A percentile compares a stretch with the other conserved stretches of the same genome.
These are phyloP conservation scores for Chaenocephalus aceratus DNA, from an alignment of 2,113 vertebrate genomes.

Conservation along the genomic window DNA sequence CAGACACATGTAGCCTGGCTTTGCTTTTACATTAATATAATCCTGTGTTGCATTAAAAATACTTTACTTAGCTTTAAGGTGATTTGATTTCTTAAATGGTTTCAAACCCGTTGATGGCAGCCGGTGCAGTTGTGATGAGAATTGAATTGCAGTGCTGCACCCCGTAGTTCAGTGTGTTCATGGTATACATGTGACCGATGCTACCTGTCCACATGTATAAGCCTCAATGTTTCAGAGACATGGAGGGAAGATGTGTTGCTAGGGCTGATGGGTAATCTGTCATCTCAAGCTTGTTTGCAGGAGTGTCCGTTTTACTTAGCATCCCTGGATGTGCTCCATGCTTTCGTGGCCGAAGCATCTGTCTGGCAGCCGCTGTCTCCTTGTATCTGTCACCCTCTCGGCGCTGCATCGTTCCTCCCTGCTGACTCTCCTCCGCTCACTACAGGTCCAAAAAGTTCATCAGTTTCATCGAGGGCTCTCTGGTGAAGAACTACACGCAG, in stretches of 20 bases:
- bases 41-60: neutral
- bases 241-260: neutral
- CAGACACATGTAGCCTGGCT: no score
- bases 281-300: conserved; percentile 4
- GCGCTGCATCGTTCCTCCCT: neutral
- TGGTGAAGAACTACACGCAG: conserved; percentile 98
- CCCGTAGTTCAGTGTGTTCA: conserved; percentile 12
- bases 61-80: neutral
- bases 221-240: conserved; percentile 6
- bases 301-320: conserved; percentile 5
- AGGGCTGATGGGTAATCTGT: conserved; percentile 12
- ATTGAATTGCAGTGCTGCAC: neutral
- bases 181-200: conserved; percentile 1
- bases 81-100: neutral
- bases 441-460: conserved; percentile 98
- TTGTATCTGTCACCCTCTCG: neutral
- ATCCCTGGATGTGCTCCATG: neutral
- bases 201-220: conserved; percentile 36
- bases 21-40: neutral
- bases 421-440: neutral
- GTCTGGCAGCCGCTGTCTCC: conserved; percentile 11
- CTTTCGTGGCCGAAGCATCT: neutral
- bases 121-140: conserved; percentile 35
- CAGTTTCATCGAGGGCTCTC: conserved; percentile 96
- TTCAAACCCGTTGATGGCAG: neutral